These are phyloP conservation scores for Octodonta nipae DNA, from an alignment of 2,888 invertebrate genomes.

Conservation along the genomic window DNA sequence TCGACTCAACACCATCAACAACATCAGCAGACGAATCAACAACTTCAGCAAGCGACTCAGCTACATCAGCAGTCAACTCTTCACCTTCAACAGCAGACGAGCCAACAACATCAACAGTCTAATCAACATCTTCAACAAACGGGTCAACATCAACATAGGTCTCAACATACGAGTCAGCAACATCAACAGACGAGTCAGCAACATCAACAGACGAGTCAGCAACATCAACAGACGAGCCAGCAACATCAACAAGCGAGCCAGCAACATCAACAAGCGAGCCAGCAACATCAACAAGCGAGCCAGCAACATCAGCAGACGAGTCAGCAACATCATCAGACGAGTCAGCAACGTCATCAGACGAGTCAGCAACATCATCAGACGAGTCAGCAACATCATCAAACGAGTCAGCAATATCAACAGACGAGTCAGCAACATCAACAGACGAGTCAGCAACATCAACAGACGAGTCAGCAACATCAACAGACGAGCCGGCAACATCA, in stretches of 20 bases:
- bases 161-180: conserved; percentile 2
- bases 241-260: background rate
- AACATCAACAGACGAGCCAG: background rate
- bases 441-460: conserved; percentile 7
- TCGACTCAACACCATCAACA: conserved; percentile 9
- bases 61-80: no score
- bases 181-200: conserved; percentile 4
- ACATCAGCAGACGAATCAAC: conserved; percentile 4
- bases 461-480: conserved; percentile 9
- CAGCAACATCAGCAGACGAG: background rate
- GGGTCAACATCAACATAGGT: conserved; percentile 7
- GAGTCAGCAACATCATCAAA: conserved; percentile 5
- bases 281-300: conserved; percentile 1
- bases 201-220: background rate
- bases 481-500: conserved; percentile 2
- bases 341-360: conserved; percentile 4
- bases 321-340: background rate
- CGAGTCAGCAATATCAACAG: background rate
- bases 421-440: conserved; percentile 6
- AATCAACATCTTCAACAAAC: no score
- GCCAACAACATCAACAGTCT: no score
- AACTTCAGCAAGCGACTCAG: no score
- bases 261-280: conserved; percentile 1
- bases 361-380: conserved; percentile 2
- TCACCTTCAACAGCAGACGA: no score